Conservation (phyloP, 2,113 vertebrate genomes). For the Etheostoma spectabile region DNA sequence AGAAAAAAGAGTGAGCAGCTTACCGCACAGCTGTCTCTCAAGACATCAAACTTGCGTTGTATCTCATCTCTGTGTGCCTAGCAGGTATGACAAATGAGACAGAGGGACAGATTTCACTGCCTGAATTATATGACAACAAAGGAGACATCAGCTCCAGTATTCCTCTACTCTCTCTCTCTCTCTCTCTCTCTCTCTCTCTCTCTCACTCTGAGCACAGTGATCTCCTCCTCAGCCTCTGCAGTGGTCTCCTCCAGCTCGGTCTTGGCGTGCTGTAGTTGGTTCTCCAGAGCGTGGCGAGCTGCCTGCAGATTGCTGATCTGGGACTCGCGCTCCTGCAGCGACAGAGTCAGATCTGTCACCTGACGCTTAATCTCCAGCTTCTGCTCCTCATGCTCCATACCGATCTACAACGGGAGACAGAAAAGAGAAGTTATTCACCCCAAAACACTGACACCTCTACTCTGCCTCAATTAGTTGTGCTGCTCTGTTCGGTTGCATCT, state of each 20-base stretch:
- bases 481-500: background rate
- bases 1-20: slow-evolving; percentile 66
- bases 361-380: slow-evolving; percentile 96
- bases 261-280: slow-evolving; percentile 94
- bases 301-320: slow-evolving; percentile 94
- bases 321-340: slow-evolving; percentile 94
- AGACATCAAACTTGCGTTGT: slow-evolving; percentile 97
- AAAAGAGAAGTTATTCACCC: background rate
- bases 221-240: slow-evolving; percentile 97
- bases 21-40: slow-evolving; percentile 99
- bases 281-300: slow-evolving; percentile 91
- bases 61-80: slow-evolving; percentile 99
- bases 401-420: slow-evolving; percentile 83
- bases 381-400: slow-evolving; percentile 95
- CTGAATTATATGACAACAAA: slow-evolving; percentile 12
- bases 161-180: background rate
- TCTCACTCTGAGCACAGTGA: slow-evolving; percentile 94
- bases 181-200: slow-evolving; percentile 85
- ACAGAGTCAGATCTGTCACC: slow-evolving; percentile 94
- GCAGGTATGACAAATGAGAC: slow-evolving; percentile 73
- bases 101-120: slow-evolving; percentile 49
- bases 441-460: background rate
- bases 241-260: slow-evolving; percentile 98
- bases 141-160: background rate
- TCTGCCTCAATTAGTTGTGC: background rate